Evolutionary conservation across 2,797 vertebrate genomes (phyloP), one percentile per base, ranked within the genome.

Genomic region (Meriones psammophilus): DNA sequence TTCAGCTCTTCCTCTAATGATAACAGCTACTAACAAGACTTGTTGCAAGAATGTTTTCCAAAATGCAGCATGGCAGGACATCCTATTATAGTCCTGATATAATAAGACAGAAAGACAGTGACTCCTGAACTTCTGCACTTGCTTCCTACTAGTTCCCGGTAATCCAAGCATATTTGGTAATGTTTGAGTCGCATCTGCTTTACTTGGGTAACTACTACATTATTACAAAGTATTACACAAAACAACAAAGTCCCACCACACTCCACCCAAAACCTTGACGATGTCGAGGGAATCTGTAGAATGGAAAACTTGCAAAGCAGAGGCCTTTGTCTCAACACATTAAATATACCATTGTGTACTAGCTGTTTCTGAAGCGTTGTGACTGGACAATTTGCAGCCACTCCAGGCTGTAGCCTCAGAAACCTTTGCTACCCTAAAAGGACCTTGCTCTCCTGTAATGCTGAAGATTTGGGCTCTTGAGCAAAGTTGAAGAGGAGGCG

Each of bases 401-500:
- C 36, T 60, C 33, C 36, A 42, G 17, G 30, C 73, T 33, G 13
- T 0, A 15, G 4, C 5, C 84, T 56, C 46, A 4, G 60, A 64
- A 64, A 60, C 33, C 8, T 64, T 46, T 5, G 8, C 10, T 8
- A 39, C 17, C 88, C 79, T 56, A 13, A 58, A 86, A 56, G 91
- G 42, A 36, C 7, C 81, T 66, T 17, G 2, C 4, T 17, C 54
- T 33, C 24, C 4, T 24, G 0, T 0, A 20, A 62, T 33, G 8
- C 0, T 42, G 54, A 50, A 66, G 60, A 30, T 0, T 7, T 14
- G 42, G 1, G 73, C 46, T 15, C 33, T 30, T 28, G 79, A 2
- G 22, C 5, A 13, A 30, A 56, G 66, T 50, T 58, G 17, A 60
- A 22, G 13, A 15, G 42, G 4, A 28, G 62, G 36, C 15, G 50